Percentiles rank a stretch among this genome's conserved stretches.
These are phyloP conservation scores for Trachelus tabidus DNA, from an alignment of 2,888 invertebrate species.

Conservation along the genomic window DNA sequence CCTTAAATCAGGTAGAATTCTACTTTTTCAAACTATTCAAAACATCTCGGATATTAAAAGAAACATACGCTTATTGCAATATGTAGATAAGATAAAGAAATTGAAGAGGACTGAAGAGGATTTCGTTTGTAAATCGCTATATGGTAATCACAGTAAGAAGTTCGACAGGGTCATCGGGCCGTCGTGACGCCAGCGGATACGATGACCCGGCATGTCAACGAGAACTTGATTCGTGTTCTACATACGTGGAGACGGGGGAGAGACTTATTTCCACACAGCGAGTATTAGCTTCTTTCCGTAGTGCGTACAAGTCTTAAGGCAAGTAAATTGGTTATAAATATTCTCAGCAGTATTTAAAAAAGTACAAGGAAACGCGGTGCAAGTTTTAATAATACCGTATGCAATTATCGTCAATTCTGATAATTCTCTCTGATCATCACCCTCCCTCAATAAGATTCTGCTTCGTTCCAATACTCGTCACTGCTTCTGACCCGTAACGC, in stretches of 20 bases:
- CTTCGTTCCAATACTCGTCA: not conserved
- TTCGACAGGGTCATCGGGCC: conserved; percentile 59
- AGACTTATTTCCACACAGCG: not conserved
- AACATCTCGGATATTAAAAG: too few species aligned
- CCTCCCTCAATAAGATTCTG: not conserved
- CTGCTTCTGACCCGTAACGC: not conserved
- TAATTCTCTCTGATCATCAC: not conserved
- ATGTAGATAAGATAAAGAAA: not conserved
- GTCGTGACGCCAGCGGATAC: conserved; percentile 63
- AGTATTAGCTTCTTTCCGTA: not conserved
- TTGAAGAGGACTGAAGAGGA: not conserved
- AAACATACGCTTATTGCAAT: too few species aligned
- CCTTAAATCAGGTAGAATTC: too few species aligned
- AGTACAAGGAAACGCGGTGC: not conserved
- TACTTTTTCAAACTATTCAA: too few species aligned
- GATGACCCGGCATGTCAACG: conserved; percentile 49
- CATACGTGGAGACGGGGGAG: not conserved
- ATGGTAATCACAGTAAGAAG: conserved; percentile 49
- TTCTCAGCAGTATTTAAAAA: not conserved
- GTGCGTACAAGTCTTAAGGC: not conserved
- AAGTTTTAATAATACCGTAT: not conserved
- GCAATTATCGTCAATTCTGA: not conserved
- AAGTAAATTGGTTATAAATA: not conserved
- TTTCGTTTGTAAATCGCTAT: conserved; percentile 37
- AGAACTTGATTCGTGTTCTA: not conserved